A percentile compares a stretch with the other conserved stretches of the same genome.
Conservation (phyloP, 2,888 invertebrate genomes). For the Phasia obesa region DNA sequence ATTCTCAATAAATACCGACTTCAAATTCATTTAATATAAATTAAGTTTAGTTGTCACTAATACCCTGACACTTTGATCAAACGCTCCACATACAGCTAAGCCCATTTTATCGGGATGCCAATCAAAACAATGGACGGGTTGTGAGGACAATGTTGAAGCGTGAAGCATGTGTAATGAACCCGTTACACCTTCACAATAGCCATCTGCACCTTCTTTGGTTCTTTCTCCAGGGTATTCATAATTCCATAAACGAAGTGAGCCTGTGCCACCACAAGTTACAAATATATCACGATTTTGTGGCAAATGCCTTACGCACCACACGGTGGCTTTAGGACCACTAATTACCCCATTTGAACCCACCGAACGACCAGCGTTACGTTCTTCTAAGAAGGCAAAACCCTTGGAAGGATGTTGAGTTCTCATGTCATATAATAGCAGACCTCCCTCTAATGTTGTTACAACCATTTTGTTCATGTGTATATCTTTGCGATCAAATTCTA, state of each 20-base stretch:
- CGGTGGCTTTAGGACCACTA: slow-evolving; percentile 89
- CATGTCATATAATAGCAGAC: slow-evolving; percentile 94
- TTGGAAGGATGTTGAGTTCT: slow-evolving; percentile 93
- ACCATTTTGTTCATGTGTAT: slow-evolving; percentile 97
- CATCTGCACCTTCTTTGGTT: slow-evolving; percentile 87
- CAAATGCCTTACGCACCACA: slow-evolving; percentile 94
- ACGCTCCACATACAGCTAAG: slow-evolving; percentile 93
- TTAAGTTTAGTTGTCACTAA: slow-evolving; percentile 94
- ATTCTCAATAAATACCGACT: slow-evolving; percentile 35
- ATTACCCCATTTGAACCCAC: slow-evolving; percentile 82
- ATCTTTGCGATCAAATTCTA: slow-evolving; percentile 96
- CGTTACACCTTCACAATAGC: slow-evolving; percentile 88
- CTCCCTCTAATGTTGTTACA: slow-evolving; percentile 95
- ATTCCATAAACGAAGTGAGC: slow-evolving; percentile 96
- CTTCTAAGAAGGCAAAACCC: slow-evolving; percentile 89
- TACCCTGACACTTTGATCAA: slow-evolving; percentile 94
- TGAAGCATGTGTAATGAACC: slow-evolving; percentile 90
- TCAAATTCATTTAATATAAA: slow-evolving; percentile 80
- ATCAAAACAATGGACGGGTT: slow-evolving; percentile 94
- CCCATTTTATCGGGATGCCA: slow-evolving; percentile 97
- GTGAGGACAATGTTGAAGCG: slow-evolving; percentile 90
- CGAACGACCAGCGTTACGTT: slow-evolving; percentile 81
- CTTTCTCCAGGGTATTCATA: slow-evolving; percentile 94
- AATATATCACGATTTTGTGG: slow-evolving; percentile 98
- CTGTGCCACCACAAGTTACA: slow-evolving; percentile 94